Evolutionary conservation across 2,113 vertebrate genomes (phyloP).

Genomic region (Daphoenositta chrysoptera): DNA sequence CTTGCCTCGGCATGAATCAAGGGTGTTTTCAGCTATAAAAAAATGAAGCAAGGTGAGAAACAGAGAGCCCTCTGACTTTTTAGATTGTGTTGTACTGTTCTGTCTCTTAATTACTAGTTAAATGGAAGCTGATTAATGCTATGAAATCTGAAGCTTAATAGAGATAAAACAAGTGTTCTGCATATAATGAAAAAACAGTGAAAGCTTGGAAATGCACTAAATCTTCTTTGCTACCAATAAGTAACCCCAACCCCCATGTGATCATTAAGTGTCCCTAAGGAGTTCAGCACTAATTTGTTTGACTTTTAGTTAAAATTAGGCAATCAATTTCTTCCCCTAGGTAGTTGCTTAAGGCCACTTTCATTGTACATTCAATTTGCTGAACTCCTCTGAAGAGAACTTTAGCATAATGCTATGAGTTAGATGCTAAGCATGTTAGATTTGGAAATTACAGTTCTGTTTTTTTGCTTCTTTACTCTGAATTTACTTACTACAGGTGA

Average conservation of each 20-base stretch:
- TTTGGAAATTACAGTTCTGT: background rate
- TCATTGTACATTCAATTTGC: constrained; percentile 28
- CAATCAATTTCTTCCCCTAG: constrained; percentile 45
- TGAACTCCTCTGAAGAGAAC: constrained; percentile 11
- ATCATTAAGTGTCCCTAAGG: constrained; percentile 23
- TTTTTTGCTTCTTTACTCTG: background rate
- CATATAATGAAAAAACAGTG: background rate
- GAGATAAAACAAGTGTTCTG: background rate
- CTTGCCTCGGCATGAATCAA: background rate
- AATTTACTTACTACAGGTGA: background rate
- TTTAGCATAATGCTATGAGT: background rate
- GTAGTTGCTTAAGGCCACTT: constrained; percentile 28
- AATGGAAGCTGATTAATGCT: constrained; percentile 18
- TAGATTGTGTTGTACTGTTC: background rate
- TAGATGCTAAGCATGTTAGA: background rate
- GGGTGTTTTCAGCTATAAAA: background rate
- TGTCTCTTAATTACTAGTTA: constrained; percentile 33
- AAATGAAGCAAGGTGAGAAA: background rate
- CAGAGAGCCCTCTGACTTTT: background rate
- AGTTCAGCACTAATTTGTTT: constrained; percentile 49
- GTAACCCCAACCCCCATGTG: background rate
- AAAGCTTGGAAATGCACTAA: background rate
- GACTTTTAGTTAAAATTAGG: constrained; percentile 58
- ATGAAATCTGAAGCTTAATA: constrained; percentile 4
- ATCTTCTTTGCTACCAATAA: background rate